These are phyloP conservation scores for Pantala flavescens DNA, from an alignment of 1,140 invertebrate species.

Conservation along the genomic window DNA sequence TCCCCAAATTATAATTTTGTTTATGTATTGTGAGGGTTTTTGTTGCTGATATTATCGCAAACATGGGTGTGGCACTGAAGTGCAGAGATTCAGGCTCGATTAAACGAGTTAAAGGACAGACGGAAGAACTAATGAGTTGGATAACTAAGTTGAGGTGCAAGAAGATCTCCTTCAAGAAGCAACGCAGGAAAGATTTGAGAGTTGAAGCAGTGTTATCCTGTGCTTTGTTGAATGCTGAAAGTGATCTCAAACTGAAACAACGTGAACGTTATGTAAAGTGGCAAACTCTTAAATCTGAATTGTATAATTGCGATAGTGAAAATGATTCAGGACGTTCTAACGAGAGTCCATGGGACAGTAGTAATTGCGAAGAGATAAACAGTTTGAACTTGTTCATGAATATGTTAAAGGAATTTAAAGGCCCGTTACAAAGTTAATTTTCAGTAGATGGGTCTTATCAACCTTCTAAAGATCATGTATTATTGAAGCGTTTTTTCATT, in stretches of 20 bases:
- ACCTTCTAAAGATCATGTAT: conserved; percentile 24
- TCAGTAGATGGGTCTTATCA: conserved; percentile 19
- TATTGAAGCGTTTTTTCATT: conserved; percentile 37
- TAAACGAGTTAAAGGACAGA: conserved; percentile 25
- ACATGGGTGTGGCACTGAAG: conserved; percentile 21
- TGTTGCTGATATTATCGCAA: neutral
- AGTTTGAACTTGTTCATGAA: conserved; percentile 33
- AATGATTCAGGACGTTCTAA: conserved; percentile 11
- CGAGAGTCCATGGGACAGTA: conserved; percentile 25
- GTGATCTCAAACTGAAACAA: conserved; percentile 35
- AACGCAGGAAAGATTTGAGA: conserved; percentile 34
- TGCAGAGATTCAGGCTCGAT: neutral
- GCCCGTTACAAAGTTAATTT: conserved; percentile 24
- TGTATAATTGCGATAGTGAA: conserved; percentile 24
- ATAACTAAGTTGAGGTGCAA: conserved; percentile 37
- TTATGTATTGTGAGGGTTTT: neutral
- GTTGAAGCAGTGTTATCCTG: conserved; percentile 36
- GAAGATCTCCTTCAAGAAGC: conserved; percentile 32
- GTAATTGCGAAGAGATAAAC: conserved; percentile 28
- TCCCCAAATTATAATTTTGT: neutral
- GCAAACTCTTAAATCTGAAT: conserved; percentile 32
- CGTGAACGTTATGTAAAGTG: conserved; percentile 32
- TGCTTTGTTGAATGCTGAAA: conserved; percentile 33
- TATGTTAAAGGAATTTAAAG: conserved; percentile 29
- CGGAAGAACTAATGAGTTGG: conserved; percentile 35